Evolutionary conservation across 2,113 vertebrate genomes (phyloP), one percentile per base, ranked within the genome.

Genomic region (Grallaria varia): DNA sequence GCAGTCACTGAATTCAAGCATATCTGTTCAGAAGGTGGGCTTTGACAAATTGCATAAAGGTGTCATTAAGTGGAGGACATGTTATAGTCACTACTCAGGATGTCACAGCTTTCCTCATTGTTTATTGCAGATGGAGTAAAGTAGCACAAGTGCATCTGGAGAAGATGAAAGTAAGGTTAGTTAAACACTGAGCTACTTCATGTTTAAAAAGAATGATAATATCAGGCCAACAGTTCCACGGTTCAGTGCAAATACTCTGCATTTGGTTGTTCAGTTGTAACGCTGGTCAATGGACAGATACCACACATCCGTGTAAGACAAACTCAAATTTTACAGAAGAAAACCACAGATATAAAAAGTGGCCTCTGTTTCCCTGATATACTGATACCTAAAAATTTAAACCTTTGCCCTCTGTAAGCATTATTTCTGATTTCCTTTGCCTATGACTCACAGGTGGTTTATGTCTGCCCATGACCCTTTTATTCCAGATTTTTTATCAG

Each of bases 31-130:
- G 68, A 81, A 77, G 74, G 96, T 77, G 63, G 72, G 63, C 74
- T 97, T 93, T 97, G 96, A 97, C 12, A 10, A 95, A 96, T 77
- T 94, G 86, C 68, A 84, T 78, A 96, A 96, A 96, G 56, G 67
- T 85, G 71, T 93, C 96, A 96, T 97, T 97, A 97, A 95, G 84
- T 27, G 92, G 66, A 97, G 83, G 66, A 96, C 47, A 94, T 79
- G 95, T 94, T 96, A 84, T 30, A 96, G 86, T 92, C 72, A 81
- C 79, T 68, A 16, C 68, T 75, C 66, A 87, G 84, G 55, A 91
- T 80, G 74, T 84, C 53, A 77, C 20, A 71, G 52, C 71, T 89
- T 76, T 94, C 39, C 69, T 93, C 56, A 28, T 60, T 96, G 87
- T 90, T 95, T 96, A 73, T 66, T 69, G 60, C 67, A 66, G 40